Conservation (phyloP, 1,140 invertebrate genomes). For the Drosophila nikananu region DNA sequence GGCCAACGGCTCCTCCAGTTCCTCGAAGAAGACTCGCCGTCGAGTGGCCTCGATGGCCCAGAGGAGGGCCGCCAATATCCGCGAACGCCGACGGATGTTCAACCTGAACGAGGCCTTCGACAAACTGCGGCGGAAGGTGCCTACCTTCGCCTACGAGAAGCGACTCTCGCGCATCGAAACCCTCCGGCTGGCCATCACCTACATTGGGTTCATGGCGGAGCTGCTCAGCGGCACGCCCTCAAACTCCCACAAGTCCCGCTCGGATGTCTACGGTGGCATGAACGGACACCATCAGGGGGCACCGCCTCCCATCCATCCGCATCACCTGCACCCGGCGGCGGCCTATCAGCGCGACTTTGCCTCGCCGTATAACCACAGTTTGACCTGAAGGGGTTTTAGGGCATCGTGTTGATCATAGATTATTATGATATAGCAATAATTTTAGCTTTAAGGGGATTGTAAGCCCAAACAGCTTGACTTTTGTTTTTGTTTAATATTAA, state of each 20-base stretch:
- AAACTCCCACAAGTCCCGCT: conserved; percentile 85
- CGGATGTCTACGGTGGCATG: conserved; percentile 77
- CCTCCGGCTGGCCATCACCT: conserved; percentile 97
- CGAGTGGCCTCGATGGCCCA: conserved; percentile 96
- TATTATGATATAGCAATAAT: background rate
- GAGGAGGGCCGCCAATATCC: conserved; percentile 96
- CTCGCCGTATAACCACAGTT: conserved; percentile 79
- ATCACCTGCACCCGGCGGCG: conserved; percentile 69
- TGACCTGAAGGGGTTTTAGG: conserved; percentile 10
- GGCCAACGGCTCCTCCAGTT: conserved; percentile 57
- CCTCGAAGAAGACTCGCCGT: conserved; percentile 91
- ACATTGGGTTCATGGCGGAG: conserved; percentile 98
- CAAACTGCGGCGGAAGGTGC: conserved; percentile 96
- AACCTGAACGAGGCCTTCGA: conserved; percentile 99
- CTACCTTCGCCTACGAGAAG: conserved; percentile 99
- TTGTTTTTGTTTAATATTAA: conserved; percentile 7
- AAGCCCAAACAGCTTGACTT: background rate
- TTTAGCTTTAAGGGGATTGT: conserved; percentile 1
- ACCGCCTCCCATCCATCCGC: conserved; percentile 72
- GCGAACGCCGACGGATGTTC: conserved; percentile 97
- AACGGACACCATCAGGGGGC: conserved; percentile 76
- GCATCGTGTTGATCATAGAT: background rate
- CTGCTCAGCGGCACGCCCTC: conserved; percentile 89
- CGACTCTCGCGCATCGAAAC: conserved; percentile 99
- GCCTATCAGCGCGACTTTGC: conserved; percentile 82